A percentile compares a stretch with the other conserved stretches of the same genome.
Evolutionary conservation across 2,797 vertebrate species (phyloP).

Genomic region (Hozukius guyotensis): DNA sequence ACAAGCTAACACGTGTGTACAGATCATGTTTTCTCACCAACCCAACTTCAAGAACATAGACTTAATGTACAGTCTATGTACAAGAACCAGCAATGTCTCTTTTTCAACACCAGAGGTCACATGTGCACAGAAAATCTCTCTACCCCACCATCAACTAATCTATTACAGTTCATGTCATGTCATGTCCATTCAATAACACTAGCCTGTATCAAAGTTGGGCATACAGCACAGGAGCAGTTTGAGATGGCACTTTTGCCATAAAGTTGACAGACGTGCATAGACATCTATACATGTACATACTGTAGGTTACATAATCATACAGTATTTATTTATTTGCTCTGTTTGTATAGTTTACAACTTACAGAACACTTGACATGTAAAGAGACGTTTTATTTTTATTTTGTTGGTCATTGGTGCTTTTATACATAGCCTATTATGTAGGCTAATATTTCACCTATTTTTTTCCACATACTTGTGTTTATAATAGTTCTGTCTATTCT

Average conservation of each 20-base stretch:
- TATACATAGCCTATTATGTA: no score
- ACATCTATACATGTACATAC: no score
- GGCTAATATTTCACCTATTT: no score
- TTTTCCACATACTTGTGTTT: neutral
- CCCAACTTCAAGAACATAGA: neutral
- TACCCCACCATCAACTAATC: neutral
- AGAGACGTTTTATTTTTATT: no score
- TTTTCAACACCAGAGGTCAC: conserved; percentile 47
- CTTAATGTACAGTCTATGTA: no score
- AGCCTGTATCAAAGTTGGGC: neutral
- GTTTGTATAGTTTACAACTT: no score
- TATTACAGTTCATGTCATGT: neutral
- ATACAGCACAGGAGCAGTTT: neutral
- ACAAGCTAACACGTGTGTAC: neutral
- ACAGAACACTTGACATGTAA: no score
- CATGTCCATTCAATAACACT: neutral
- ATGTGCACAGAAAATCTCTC: conserved; percentile 1
- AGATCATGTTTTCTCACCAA: neutral
- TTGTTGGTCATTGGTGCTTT: no score
- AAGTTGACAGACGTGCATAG: neutral
- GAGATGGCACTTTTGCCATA: neutral
- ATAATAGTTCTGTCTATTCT: neutral
- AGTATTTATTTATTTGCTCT: neutral
- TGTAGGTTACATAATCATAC: neutral
- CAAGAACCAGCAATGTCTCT: neutral